These are phyloP conservation scores for Pleuronectes platessa DNA, from an alignment of 2,113 vertebrate genomes.

Conservation along the genomic window DNA sequence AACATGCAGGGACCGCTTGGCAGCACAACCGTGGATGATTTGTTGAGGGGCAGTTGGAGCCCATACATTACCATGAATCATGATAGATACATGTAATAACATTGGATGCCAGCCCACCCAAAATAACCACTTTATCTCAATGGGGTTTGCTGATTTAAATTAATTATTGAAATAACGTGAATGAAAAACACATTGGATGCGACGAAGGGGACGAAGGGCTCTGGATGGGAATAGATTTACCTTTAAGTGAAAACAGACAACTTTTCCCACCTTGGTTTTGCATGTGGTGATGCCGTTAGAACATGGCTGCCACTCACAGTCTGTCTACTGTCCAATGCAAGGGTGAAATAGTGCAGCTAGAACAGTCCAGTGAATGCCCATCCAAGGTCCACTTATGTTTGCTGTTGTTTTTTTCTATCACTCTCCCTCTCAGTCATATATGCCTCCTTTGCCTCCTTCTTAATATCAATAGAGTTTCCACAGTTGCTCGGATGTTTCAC, in stretches of 20 bases:
- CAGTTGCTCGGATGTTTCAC: too few species aligned
- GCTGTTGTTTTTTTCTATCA: neutral
- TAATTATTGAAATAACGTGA: slow-evolving; percentile 45
- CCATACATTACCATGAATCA: slow-evolving; percentile 33
- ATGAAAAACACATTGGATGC: slow-evolving; percentile 39
- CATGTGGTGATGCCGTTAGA: neutral
- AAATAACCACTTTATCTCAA: slow-evolving; percentile 48
- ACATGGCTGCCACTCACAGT: too few species aligned
- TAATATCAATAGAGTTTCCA: too few species aligned
- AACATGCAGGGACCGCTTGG: slow-evolving; percentile 19
- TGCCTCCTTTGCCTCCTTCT: neutral
- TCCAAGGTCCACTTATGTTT: neutral
- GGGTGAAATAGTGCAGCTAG: too few species aligned
- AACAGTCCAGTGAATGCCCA: too few species aligned
- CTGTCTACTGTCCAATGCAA: too few species aligned
- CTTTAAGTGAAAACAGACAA: slow-evolving; percentile 5
- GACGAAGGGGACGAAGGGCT: slow-evolving; percentile 14
- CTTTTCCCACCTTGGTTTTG: neutral
- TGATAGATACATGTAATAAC: slow-evolving; percentile 49
- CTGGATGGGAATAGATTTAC: slow-evolving; percentile 21
- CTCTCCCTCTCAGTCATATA: neutral
- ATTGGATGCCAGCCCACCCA: neutral
- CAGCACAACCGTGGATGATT: slow-evolving; percentile 32
- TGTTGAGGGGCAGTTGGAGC: neutral
- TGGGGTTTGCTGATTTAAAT: slow-evolving; percentile 34